These are phyloP conservation scores for Monopterus albus DNA, from an alignment of 2,113 vertebrate genomes.

Conservation along the genomic window DNA sequence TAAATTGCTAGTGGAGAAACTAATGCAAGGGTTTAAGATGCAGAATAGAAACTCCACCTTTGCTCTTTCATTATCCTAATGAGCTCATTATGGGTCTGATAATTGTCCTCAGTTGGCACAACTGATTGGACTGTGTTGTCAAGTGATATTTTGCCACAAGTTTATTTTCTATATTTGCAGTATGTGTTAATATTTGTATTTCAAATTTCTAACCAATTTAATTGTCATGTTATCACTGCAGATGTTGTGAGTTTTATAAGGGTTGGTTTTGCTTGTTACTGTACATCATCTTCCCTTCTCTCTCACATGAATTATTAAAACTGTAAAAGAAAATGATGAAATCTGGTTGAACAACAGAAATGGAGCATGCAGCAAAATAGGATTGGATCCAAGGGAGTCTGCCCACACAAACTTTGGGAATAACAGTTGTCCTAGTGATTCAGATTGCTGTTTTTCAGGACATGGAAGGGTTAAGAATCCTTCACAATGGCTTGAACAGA, in stretches of 20 bases:
- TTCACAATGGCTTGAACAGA: conserved; percentile 23
- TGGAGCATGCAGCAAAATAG: conserved; percentile 49
- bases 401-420: conserved; percentile 30
- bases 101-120: conserved; percentile 65
- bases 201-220: conserved; percentile 15
- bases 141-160: conserved; percentile 46
- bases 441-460: conserved; percentile 28
- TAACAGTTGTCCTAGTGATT: conserved; percentile 30
- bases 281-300: conserved; percentile 3
- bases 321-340: conserved; percentile 2
- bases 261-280: conserved; percentile 32
- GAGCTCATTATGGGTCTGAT: conserved; percentile 73
- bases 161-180: conserved; percentile 48
- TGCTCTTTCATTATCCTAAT: conserved; percentile 74
- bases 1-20: conserved; percentile 63
- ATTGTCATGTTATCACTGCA: conserved; percentile 19
- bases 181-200: conserved; percentile 19
- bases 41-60: conserved; percentile 58
- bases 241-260: conserved; percentile 36
- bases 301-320: conserved; percentile 22
- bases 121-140: conserved; percentile 58
- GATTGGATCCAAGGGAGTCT: conserved; percentile 30
- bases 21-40: conserved; percentile 66
- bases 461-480: conserved; percentile 29
- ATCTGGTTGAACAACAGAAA: conserved; percentile 22